Evolutionary conservation across 2,797 vertebrate species (phyloP).

Genomic region (Gadopsis bispinosus): DNA sequence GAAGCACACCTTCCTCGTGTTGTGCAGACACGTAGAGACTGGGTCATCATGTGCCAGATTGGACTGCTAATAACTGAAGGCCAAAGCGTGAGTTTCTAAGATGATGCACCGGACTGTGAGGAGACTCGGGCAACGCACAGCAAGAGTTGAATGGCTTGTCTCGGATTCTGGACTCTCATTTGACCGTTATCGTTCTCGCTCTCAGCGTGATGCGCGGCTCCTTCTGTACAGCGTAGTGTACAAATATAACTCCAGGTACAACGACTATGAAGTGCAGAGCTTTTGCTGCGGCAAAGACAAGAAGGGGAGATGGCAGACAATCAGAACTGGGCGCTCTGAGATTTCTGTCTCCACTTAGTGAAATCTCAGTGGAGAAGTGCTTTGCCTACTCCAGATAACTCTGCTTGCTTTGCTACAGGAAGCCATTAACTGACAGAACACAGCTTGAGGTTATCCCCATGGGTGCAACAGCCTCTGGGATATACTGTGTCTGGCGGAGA

Average conservation of each 20-base stretch:
- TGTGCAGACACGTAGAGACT: constrained; percentile 33
- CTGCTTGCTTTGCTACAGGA: constrained; percentile 64
- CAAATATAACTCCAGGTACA: constrained; percentile 22
- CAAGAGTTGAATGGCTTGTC: constrained; percentile 5
- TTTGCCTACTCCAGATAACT: constrained; percentile 56
- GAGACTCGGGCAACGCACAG: not conserved
- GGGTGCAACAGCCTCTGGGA: constrained; percentile 70
- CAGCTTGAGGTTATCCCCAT: constrained; percentile 69
- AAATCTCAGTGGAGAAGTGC: constrained; percentile 55
- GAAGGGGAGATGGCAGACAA: constrained; percentile 36
- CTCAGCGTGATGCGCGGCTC: constrained; percentile 3
- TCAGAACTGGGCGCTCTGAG: constrained; percentile 36
- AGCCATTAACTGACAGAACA: constrained; percentile 68
- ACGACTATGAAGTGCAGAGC: constrained; percentile 6
- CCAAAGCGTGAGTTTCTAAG: constrained; percentile 34
- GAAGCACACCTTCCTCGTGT: constrained; percentile 42
- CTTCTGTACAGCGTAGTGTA: not conserved
- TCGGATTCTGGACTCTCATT: not conserved
- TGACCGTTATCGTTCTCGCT: not conserved
- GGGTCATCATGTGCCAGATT: constrained; percentile 35
- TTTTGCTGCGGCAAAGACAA: constrained; percentile 39
- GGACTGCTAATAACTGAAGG: constrained; percentile 45
- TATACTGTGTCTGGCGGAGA: constrained; percentile 54
- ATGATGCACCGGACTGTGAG: constrained; percentile 20
- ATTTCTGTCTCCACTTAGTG: constrained; percentile 43